A percentile compares a stretch with the other conserved stretches of the same genome.
phyloP scores from a whole-genome alignment of 2,797 vertebrate species.

The Tangara arthus region DNA sequence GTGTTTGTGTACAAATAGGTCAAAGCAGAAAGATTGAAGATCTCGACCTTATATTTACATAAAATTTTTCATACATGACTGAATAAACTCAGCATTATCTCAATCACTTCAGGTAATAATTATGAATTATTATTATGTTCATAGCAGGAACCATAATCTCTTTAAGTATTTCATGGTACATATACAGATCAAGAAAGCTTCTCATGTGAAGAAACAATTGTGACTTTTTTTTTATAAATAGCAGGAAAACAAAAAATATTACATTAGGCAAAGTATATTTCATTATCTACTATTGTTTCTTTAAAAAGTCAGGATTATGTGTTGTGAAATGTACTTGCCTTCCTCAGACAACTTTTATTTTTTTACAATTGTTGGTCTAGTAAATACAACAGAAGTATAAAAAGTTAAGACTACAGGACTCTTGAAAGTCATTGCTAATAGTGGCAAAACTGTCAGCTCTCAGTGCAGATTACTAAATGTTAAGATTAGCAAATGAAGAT shows the following conservation, averaged over 20 bases:
- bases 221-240: background rate
- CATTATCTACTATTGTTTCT: background rate
- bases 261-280: background rate
- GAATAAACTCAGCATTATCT: background rate
- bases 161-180: background rate
- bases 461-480: background rate
- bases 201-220: background rate
- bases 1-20: background rate
- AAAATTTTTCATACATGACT: background rate
- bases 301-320: background rate
- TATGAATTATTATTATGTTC: background rate
- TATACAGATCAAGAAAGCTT: background rate
- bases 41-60: background rate
- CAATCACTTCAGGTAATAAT: background rate
- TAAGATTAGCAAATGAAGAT: slow-evolving; percentile 1
- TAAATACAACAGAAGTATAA: background rate
- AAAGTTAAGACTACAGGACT: background rate
- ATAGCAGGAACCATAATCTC: background rate
- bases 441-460: background rate
- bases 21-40: background rate
- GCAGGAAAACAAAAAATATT: background rate
- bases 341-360: background rate
- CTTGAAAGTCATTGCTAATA: slow-evolving; percentile 1
- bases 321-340: background rate
- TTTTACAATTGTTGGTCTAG: background rate